A percentile compares a stretch with the other conserved stretches of the same genome.
phyloP scores from a whole-genome alignment of 2,888 invertebrate species.

The Willowsia nigromaculata region DNA sequence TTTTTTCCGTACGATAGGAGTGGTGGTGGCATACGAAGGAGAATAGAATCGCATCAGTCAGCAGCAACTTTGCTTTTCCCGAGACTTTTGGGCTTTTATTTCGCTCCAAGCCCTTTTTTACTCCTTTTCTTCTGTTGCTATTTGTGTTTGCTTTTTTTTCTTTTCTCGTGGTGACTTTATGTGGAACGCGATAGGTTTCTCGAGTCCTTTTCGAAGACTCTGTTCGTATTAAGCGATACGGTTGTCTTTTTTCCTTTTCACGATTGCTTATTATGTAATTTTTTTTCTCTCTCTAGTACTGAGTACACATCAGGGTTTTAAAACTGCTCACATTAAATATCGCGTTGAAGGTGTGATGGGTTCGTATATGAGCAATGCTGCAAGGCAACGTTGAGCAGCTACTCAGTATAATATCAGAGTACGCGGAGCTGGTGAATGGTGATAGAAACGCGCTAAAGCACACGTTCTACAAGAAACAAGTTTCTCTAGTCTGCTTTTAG shows the following conservation, averaged over 20 bases:
- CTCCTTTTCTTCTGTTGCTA: not conserved
- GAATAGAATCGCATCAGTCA: constrained; percentile 50
- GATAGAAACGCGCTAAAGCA: constrained; percentile 49
- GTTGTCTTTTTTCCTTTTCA: not conserved
- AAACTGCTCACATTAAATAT: not conserved
- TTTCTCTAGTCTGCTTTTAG: not conserved
- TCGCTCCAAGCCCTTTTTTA: not conserved
- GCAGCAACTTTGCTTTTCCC: constrained; percentile 2
- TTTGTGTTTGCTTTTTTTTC: too few relatives aligned
- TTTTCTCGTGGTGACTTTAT: constrained; percentile 26
- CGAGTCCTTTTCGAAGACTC: too few relatives aligned
- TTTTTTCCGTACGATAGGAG: not conserved
- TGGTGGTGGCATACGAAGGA: not conserved
- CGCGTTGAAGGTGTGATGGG: too few relatives aligned
- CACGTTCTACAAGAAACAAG: not conserved
- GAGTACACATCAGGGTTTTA: too few relatives aligned
- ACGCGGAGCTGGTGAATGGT: constrained; percentile 12
- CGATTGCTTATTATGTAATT: too few relatives aligned
- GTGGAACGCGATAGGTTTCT: constrained; percentile 8
- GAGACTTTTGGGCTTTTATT: not conserved
- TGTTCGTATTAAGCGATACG: not conserved
- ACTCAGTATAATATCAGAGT: not conserved
- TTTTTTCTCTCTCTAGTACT: not conserved
- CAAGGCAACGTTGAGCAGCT: too few relatives aligned
- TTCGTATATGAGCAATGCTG: too few relatives aligned